phyloP scores from a whole-genome alignment of 2,113 vertebrate genomes.

The Trachemys scripta region DNA sequence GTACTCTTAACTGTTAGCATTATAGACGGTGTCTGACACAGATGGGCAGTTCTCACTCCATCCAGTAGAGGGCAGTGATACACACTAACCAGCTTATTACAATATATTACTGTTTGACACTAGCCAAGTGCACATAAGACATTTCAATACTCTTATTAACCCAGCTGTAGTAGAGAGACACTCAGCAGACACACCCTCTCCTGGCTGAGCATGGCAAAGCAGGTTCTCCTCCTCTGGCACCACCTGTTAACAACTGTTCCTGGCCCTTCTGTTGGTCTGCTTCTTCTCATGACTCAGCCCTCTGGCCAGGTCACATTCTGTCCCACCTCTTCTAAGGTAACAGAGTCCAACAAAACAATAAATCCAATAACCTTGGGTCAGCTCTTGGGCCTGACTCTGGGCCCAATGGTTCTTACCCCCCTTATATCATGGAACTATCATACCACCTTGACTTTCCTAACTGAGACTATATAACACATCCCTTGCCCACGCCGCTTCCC shows the following conservation, averaged over 20 bases:
- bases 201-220: neutral
- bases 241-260: neutral
- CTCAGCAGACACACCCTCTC: too few relatives aligned
- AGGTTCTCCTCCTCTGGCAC: neutral
- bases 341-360: neutral
- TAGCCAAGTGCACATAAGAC: neutral
- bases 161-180: too few relatives aligned
- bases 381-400: neutral
- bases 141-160: neutral
- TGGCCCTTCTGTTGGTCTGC: neutral
- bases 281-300: neutral
- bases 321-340: neutral
- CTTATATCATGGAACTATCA: neutral
- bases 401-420: neutral
- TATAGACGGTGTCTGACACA: neutral
- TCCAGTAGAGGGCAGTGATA: neutral
- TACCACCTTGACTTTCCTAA: neutral
- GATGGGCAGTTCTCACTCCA: neutral
- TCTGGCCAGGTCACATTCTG: neutral
- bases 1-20: neutral
- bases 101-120: neutral
- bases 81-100: neutral
- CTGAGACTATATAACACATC: neutral
- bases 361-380: too few relatives aligned
- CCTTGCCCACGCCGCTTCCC: too few relatives aligned